Evolutionary conservation across 2,888 invertebrate species (phyloP).

Genomic region (Geotrupes spiniger): DNA sequence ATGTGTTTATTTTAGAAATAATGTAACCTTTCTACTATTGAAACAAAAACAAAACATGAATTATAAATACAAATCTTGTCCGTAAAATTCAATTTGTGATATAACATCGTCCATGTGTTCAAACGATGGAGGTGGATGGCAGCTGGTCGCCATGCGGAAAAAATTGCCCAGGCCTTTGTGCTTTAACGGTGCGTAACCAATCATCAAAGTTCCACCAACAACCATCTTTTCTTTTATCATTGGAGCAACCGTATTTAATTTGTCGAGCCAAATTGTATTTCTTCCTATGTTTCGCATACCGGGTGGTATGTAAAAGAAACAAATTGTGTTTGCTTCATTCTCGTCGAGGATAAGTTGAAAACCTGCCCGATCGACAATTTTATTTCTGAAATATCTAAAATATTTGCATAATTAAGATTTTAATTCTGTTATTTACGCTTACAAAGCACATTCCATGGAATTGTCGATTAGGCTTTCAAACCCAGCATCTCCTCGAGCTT

Average conservation of each 20-base stretch:
- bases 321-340: conserved; percentile 78
- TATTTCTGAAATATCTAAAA: conserved; percentile 54
- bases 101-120: conserved; percentile 63
- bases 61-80: conserved; percentile 34
- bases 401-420: conserved; percentile 7
- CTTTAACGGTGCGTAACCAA: conserved; percentile 71
- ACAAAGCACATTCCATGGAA: conserved; percentile 61
- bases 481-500: conserved; percentile 68
- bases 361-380: conserved; percentile 54
- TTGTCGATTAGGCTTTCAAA: conserved; percentile 62
- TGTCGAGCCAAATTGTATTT: conserved; percentile 54
- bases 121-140: conserved; percentile 62
- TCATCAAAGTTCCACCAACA: conserved; percentile 64
- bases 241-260: conserved; percentile 59
- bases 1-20: no score
- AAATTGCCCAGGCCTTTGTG: conserved; percentile 67
- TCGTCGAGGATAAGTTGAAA: conserved; percentile 63
- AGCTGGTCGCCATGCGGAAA: conserved; percentile 71
- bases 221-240: conserved; percentile 70
- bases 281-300: conserved; percentile 51
- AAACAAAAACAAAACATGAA: no score
- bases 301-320: conserved; percentile 82
- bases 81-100: conserved; percentile 62
- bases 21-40: no score
- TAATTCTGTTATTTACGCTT: conserved; percentile 39